Evolutionary conservation across 2,888 invertebrate genomes (phyloP).

Genomic region (Thysanoteuthis rhombus): DNA sequence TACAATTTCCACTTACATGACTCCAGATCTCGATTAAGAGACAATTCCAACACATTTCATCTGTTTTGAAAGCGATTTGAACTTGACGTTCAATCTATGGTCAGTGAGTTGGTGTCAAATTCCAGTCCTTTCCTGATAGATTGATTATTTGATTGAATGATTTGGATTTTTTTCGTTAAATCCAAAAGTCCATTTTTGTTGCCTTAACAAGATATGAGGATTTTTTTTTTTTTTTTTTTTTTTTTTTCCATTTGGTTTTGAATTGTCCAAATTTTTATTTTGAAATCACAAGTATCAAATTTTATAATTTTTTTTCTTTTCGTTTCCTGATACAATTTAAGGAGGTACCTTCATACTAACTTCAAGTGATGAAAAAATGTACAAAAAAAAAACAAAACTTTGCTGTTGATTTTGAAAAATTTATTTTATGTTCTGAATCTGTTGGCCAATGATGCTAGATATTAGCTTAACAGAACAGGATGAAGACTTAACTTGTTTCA

Average conservation of each 20-base stretch:
- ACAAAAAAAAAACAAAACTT: not conserved
- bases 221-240: not conserved
- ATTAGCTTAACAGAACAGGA: not conserved
- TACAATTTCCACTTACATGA: not conserved
- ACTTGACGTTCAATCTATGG: not conserved
- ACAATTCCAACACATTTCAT: not conserved
- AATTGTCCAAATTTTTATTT: not conserved
- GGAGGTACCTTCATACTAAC: not conserved
- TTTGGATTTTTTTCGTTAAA: not conserved
- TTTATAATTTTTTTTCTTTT: not conserved
- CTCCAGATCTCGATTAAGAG: conserved; percentile 1
- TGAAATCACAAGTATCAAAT: not conserved
- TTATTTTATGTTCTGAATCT: not conserved
- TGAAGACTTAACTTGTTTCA: not conserved
- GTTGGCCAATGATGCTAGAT: not conserved
- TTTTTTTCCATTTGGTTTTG: not conserved
- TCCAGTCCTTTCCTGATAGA: not conserved
- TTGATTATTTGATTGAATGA: not conserved
- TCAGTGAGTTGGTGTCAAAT: not conserved
- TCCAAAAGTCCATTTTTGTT: not conserved
- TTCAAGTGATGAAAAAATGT: not conserved
- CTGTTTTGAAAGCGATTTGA: not conserved
- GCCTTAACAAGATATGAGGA: no score
- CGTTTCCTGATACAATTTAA: not conserved
- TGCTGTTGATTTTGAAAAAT: not conserved